Conservation (phyloP, 2,113 vertebrate genomes). For the Nycticorax nycticorax region DNA sequence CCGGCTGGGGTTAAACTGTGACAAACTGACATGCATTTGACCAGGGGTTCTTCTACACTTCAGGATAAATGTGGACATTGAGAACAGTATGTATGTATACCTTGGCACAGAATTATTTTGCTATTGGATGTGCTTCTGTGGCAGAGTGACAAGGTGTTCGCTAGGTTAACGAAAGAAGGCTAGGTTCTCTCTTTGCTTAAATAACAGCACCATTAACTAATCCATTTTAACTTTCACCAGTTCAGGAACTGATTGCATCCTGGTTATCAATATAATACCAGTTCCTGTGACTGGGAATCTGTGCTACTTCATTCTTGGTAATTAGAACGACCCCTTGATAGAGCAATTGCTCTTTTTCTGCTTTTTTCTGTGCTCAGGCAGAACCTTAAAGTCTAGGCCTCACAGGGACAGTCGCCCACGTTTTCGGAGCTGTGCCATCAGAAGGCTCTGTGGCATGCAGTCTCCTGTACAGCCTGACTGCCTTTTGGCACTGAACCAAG, state of each 20-base stretch:
- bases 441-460: background rate
- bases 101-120: background rate
- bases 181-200: background rate
- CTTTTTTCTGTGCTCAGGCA: background rate
- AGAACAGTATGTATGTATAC: background rate
- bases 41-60: background rate
- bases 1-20: background rate
- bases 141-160: background rate
- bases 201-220: background rate
- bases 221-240: background rate
- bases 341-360: background rate
- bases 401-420: rapidly evolving
- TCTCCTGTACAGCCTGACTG: background rate
- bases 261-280: background rate
- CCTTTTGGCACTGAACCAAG: background rate
- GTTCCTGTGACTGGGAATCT: background rate
- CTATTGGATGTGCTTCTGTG: background rate
- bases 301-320: background rate
- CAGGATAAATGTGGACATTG: background rate
- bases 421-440: background rate
- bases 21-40: background rate
- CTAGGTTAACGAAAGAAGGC: background rate
- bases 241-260: background rate
- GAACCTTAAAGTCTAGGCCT: background rate
- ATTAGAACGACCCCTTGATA: background rate